Conservation (phyloP, 2,888 invertebrate genomes). For the Luperina nickerlii region DNA sequence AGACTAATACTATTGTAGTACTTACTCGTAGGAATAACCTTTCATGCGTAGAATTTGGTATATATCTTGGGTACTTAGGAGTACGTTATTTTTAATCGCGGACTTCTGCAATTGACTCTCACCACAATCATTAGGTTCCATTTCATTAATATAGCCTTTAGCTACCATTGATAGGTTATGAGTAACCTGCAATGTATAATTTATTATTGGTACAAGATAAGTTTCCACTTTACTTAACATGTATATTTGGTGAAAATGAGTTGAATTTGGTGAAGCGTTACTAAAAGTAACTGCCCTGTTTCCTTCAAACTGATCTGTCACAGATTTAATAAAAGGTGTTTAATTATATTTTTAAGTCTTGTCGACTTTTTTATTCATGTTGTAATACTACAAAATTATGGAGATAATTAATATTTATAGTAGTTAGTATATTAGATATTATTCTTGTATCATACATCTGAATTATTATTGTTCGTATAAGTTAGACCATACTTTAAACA, state of each 20-base stretch:
- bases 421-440: too few relatives aligned
- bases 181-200: constrained; percentile 23
- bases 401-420: too few relatives aligned
- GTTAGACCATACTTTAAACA: neutral
- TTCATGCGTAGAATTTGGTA: constrained; percentile 47
- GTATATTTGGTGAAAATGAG: neutral
- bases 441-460: too few relatives aligned
- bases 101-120: neutral
- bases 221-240: neutral
- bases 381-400: too few relatives aligned
- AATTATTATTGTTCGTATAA: neutral
- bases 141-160: constrained; percentile 29
- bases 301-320: neutral
- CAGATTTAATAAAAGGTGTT: neutral
- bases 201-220: neutral
- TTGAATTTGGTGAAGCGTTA: neutral
- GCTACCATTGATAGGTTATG: constrained; percentile 16
- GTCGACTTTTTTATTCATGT: neutral
- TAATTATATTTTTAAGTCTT: neutral
- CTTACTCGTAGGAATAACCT: constrained; percentile 51
- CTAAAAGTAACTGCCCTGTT: neutral
- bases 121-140: fast-evolving
- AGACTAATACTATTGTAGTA: neutral
- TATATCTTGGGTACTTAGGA: constrained; percentile 28
- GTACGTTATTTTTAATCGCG: neutral